Evolutionary conservation across 1,140 invertebrate species (phyloP).

Genomic region (Atta cephalotes): DNA sequence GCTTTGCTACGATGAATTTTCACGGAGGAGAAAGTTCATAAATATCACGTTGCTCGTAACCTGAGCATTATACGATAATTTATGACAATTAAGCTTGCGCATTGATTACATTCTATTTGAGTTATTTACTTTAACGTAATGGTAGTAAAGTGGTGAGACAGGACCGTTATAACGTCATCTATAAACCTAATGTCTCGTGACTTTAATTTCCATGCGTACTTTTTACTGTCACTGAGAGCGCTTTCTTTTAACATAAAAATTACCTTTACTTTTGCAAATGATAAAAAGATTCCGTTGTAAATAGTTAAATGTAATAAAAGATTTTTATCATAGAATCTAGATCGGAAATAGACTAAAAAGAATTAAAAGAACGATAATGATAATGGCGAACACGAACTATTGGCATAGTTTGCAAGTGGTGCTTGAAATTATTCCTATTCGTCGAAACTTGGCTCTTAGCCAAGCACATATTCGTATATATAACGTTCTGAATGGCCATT

Average conservation of each 20-base stretch:
- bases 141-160: neutral
- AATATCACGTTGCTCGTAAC: slow-evolving; percentile 48
- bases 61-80: slow-evolving; percentile 37
- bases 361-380: slow-evolving; percentile 67
- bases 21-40: slow-evolving; percentile 43
- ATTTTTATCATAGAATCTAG: slow-evolving; percentile 36
- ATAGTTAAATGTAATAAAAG: slow-evolving; percentile 63
- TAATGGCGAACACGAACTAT: slow-evolving; percentile 74
- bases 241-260: slow-evolving; percentile 9
- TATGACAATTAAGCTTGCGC: slow-evolving; percentile 41
- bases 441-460: slow-evolving; percentile 60
- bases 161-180: slow-evolving; percentile 27
- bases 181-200: slow-evolving; percentile 18
- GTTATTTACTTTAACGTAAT: slow-evolving; percentile 19
- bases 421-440: slow-evolving; percentile 73
- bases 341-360: slow-evolving; percentile 43
- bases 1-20: slow-evolving; percentile 12
- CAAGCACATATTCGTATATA: slow-evolving; percentile 35
- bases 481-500: slow-evolving; percentile 32
- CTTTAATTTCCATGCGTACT: neutral
- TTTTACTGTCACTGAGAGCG: neutral
- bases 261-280: neutral
- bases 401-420: slow-evolving; percentile 74
- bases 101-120: slow-evolving; percentile 48
- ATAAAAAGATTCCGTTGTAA: slow-evolving; percentile 7